Evolutionary conservation across 1,140 invertebrate genomes (phyloP).

Genomic region (Bombus ignitus): DNA sequence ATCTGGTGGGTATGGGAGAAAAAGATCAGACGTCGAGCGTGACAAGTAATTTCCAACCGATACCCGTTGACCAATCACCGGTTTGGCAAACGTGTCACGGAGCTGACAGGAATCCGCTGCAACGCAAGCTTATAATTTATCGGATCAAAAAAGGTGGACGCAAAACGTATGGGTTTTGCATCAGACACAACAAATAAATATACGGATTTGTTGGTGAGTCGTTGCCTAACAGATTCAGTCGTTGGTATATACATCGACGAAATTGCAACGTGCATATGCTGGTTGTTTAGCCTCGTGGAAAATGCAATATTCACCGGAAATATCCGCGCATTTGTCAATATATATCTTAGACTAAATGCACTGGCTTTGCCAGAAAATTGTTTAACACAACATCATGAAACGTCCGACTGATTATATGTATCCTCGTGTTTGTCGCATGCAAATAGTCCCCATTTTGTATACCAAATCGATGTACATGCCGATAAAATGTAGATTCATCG

Average conservation of each 20-base stretch:
- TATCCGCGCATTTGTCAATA: conserved; percentile 31
- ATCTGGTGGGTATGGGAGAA: not conserved
- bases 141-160: conserved; percentile 80
- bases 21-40: conserved; percentile 51
- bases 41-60: conserved; percentile 61
- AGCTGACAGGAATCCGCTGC: conserved; percentile 73
- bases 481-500: not conserved
- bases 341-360: conserved; percentile 28
- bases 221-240: conserved; percentile 65
- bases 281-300: not conserved
- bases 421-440: not conserved
- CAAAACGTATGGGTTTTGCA: conserved; percentile 78
- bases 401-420: conserved; percentile 8
- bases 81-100: conserved; percentile 73
- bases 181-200: conserved; percentile 79
- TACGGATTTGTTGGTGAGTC: conserved; percentile 71
- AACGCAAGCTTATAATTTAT: conserved; percentile 80
- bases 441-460: not conserved
- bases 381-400: conserved; percentile 32
- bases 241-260: conserved; percentile 51
- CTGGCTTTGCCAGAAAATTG: conserved; percentile 12
- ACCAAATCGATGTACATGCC: not conserved
- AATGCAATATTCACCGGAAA: conserved; percentile 26
- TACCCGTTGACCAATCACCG: conserved; percentile 64
- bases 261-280: conserved; percentile 44